Percentiles rank a stretch among this genome's conserved stretches.
Evolutionary conservation across 2,888 invertebrate genomes (phyloP).

Genomic region (Acrobasis consociella): DNA sequence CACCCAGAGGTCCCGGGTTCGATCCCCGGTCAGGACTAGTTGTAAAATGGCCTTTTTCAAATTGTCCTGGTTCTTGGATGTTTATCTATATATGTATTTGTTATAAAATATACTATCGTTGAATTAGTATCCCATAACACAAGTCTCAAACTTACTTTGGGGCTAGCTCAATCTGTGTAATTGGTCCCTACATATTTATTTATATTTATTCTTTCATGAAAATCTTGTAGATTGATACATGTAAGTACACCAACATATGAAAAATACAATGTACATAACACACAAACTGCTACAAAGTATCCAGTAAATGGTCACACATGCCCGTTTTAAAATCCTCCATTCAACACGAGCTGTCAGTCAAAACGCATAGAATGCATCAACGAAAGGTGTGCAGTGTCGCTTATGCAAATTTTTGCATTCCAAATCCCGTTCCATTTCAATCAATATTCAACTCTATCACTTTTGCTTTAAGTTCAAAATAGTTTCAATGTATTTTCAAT

Average conservation of each 20-base stretch:
- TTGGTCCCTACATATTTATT: too few relatives aligned
- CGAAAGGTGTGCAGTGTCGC: constrained; percentile 69
- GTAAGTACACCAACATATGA: background rate
- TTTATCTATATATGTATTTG: too few relatives aligned
- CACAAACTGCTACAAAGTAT: background rate
- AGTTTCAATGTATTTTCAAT: constrained; percentile 34
- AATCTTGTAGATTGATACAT: too few relatives aligned
- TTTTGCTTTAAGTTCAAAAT: constrained; percentile 35
- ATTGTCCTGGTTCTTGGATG: too few relatives aligned
- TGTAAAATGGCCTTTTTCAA: too few relatives aligned
- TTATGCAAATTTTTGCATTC: constrained; percentile 72
- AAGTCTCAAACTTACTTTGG: too few relatives aligned
- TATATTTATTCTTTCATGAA: too few relatives aligned
- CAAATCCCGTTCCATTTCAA: constrained; percentile 34
- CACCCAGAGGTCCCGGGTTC: too few relatives aligned
- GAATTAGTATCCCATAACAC: too few relatives aligned
- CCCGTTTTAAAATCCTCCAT: constrained; percentile 34
- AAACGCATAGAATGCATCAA: constrained; percentile 75
- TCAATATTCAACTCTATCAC: constrained; percentile 40
- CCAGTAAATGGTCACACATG: constrained; percentile 9
- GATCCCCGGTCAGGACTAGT: too few relatives aligned
- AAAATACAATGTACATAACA: background rate
- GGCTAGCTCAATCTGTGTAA: too few relatives aligned
- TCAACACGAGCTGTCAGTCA: constrained; percentile 71
- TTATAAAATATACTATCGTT: too few relatives aligned